These are phyloP conservation scores for Nezara viridula DNA, from an alignment of 2,888 invertebrate genomes.

Conservation along the genomic window DNA sequence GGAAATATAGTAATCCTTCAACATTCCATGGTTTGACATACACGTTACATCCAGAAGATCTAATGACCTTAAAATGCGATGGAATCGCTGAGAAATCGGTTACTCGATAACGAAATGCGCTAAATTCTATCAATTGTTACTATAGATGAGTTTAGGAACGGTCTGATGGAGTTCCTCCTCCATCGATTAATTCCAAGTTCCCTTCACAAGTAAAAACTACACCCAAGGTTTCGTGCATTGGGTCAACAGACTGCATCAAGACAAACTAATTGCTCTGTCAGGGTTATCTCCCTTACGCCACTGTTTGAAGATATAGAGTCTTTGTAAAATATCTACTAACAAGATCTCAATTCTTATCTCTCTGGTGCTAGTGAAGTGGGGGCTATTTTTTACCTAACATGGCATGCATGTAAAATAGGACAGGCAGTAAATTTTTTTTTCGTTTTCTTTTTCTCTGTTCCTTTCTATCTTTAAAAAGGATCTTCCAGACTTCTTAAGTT, in stretches of 20 bases:
- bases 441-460: neutral
- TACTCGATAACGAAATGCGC: too few relatives aligned
- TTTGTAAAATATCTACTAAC: slow-evolving; percentile 1
- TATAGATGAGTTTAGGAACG: too few relatives aligned
- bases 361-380: neutral
- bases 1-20: too few relatives aligned
- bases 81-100: too few relatives aligned
- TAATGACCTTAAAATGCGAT: too few relatives aligned
- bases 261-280: neutral
- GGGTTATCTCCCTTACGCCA: neutral
- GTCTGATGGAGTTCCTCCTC: too few relatives aligned
- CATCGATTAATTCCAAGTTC: too few relatives aligned
- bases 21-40: too few relatives aligned
- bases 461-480: neutral
- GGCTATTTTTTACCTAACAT: neutral
- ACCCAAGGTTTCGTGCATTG: neutral
- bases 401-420: slow-evolving; percentile 11
- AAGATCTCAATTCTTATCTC: neutral
- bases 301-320: neutral
- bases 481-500: neutral
- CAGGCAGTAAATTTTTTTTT: neutral
- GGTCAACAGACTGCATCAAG: neutral
- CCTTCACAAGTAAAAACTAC: too few relatives aligned
- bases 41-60: too few relatives aligned
- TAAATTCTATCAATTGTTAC: too few relatives aligned